Percentiles rank a stretch among this genome's conserved stretches.
Conservation (phyloP, 2,113 vertebrate species). For the Mungos mungo region DNA sequence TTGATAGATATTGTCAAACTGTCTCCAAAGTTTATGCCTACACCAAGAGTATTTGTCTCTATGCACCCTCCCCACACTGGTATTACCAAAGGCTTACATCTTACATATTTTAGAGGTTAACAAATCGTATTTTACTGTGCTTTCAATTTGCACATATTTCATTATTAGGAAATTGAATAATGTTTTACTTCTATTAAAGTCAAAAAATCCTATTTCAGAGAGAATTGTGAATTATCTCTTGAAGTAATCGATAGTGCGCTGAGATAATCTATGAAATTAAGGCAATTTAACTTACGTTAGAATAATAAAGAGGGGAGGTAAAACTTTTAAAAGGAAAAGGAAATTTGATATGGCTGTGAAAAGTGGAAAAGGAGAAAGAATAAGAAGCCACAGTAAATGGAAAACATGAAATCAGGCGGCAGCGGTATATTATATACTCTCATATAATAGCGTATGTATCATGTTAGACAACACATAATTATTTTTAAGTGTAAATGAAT, state of each 20-base stretch:
- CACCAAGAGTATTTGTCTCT: neutral
- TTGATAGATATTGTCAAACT: neutral
- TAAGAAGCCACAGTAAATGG: neutral
- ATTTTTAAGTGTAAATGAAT: neutral
- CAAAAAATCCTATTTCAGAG: neutral
- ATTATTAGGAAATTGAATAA: neutral
- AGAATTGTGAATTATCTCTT: neutral
- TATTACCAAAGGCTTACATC: neutral
- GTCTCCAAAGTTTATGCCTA: neutral
- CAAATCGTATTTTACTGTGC: neutral
- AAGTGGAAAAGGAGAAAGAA: neutral
- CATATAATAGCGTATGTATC: neutral
- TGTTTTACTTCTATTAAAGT: neutral
- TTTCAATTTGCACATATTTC: neutral
- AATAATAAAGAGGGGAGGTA: neutral
- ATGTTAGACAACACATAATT: neutral
- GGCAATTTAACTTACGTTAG: neutral
- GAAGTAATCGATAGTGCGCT: neutral
- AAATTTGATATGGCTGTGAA: neutral
- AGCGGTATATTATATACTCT: neutral
- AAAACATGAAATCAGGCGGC: slow-evolving; percentile 12
- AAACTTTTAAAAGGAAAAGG: neutral
- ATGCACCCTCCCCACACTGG: neutral
- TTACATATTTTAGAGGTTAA: neutral
- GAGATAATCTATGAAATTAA: neutral